Evolutionary conservation across 2,888 invertebrate genomes (phyloP).

Genomic region (Acleris cristana): DNA sequence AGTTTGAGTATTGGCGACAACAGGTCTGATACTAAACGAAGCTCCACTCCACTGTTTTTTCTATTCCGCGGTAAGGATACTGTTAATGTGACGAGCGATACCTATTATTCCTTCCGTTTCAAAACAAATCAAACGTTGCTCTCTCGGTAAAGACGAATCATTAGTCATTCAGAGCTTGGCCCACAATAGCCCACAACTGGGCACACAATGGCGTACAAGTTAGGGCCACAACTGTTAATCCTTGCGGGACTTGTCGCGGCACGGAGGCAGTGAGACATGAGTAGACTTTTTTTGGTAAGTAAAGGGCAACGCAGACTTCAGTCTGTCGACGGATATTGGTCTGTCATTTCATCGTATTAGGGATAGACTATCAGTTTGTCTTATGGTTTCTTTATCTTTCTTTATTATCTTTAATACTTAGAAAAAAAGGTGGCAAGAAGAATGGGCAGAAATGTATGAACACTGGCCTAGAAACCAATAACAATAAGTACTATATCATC

Average conservation of each 20-base stretch:
- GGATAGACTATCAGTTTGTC: background rate
- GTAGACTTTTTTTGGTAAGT: conserved; percentile 11
- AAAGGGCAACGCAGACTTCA: background rate
- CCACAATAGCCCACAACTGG: conserved; percentile 25
- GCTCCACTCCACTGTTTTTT: no score
- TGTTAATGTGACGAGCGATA: no score
- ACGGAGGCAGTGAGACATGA: conserved; percentile 24
- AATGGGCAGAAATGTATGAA: no score
- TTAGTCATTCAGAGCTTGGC: conserved; percentile 27
- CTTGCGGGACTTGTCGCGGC: conserved; percentile 8
- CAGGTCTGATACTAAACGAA: no score
- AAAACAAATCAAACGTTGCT: conserved; percentile 20
- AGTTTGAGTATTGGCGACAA: no score
- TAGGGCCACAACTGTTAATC: conserved; percentile 25
- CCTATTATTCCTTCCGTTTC: background rate
- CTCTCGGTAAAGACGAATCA: conserved; percentile 32
- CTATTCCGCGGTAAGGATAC: no score
- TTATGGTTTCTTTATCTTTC: no score
- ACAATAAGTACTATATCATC: no score
- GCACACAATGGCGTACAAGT: conserved; percentile 31
- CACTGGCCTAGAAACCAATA: no score
- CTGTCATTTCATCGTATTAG: background rate
- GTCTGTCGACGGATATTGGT: background rate
- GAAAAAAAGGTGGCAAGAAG: no score
- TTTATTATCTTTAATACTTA: no score